phyloP scores from a whole-genome alignment of 2,113 vertebrate genomes.

The Gadus chalcogrammus region DNA sequence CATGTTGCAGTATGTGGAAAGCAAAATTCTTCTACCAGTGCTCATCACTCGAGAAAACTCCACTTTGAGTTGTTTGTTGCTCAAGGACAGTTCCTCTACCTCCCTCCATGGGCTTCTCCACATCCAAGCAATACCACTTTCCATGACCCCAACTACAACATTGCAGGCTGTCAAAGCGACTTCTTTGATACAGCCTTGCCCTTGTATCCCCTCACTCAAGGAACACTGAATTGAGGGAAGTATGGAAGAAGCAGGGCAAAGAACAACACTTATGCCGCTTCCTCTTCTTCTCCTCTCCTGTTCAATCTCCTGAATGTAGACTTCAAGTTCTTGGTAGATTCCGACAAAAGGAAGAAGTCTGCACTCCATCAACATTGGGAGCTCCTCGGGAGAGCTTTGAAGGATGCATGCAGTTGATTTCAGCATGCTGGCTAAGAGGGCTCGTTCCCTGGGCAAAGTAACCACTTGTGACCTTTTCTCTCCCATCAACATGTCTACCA shows the following conservation, averaged over 20 bases:
- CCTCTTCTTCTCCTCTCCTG: conserved; percentile 37
- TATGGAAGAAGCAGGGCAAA: conserved; percentile 52
- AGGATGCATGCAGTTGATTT: conserved; percentile 61
- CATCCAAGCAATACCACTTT: conserved; percentile 65
- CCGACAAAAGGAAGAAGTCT: conserved; percentile 63
- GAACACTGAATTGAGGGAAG: conserved; percentile 47
- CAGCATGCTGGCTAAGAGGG: conserved; percentile 59
- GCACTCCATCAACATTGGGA: conserved; percentile 61
- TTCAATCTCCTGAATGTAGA: conserved; percentile 48
- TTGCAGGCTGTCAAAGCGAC: conserved; percentile 50
- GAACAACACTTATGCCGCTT: conserved; percentile 43
- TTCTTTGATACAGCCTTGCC: conserved; percentile 31
- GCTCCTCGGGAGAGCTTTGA: conserved; percentile 46
- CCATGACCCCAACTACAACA: conserved; percentile 45
- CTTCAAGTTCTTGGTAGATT: conserved; percentile 58
- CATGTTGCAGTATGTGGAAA: conserved; percentile 57
- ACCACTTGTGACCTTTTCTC: conserved; percentile 18
- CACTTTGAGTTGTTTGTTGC: conserved; percentile 38
- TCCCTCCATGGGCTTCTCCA: conserved; percentile 46
- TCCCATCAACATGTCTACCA: conserved; percentile 63
- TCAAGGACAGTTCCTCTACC: conserved; percentile 40
- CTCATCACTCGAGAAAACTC: conserved; percentile 57
- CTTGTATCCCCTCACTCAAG: conserved; percentile 5
- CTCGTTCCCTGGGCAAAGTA: conserved; percentile 51
- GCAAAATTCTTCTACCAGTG: conserved; percentile 53